These are phyloP conservation scores for Coregonus sp. DNA, from an alignment of 2,797 vertebrate species.

Conservation along the genomic window DNA sequence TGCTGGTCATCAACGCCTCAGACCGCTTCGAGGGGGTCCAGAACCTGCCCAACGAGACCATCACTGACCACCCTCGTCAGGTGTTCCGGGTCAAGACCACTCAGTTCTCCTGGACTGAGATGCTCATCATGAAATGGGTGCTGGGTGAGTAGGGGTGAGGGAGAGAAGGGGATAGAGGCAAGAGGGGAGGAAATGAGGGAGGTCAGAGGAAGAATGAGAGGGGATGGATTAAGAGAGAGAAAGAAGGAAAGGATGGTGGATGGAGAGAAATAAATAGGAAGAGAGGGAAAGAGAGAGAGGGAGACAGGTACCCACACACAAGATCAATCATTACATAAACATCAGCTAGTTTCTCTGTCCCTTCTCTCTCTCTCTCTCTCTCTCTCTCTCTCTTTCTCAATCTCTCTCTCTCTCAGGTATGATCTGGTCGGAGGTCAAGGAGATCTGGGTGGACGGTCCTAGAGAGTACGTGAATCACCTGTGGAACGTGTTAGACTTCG, in stretches of 20 bases:
- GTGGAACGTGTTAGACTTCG: constrained; percentile 96
- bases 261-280: constrained; percentile 29
- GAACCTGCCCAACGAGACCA: constrained; percentile 94
- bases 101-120: constrained; percentile 96
- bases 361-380: neutral
- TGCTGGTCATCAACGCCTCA: constrained; percentile 91
- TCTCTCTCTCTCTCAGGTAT: constrained; percentile 71
- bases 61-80: constrained; percentile 92
- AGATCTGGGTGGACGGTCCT: constrained; percentile 94
- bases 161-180: too few species aligned
- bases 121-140: constrained; percentile 98
- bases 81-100: constrained; percentile 97
- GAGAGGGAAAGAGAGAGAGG: neutral
- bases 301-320: too few species aligned
- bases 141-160: constrained; percentile 74
- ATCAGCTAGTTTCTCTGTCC: neutral
- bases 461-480: constrained; percentile 92
- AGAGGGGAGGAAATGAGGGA: neutral
- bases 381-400: constrained; percentile 15
- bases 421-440: constrained; percentile 98
- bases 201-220: constrained; percentile 3
- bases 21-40: constrained; percentile 96
- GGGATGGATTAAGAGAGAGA: constrained; percentile 7
- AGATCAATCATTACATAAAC: neutral
- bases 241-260: neutral